Evolutionary conservation across 2,797 vertebrate species (phyloP).

Genomic region (Morus bassanus): DNA sequence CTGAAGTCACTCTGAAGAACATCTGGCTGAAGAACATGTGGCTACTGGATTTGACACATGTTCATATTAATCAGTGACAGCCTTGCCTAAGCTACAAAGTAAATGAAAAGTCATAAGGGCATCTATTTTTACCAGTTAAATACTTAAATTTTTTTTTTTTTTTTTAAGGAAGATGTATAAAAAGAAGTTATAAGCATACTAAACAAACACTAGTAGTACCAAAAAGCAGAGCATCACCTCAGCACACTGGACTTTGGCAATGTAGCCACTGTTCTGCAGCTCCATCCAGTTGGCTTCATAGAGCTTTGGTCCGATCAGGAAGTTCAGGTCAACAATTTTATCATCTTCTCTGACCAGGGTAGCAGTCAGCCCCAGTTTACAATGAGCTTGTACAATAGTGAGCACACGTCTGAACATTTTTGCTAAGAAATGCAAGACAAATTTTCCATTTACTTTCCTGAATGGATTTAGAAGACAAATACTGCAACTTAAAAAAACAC

Average conservation of each 20-base stretch:
- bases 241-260: slow-evolving; percentile 98
- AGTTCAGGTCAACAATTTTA: slow-evolving; percentile 98
- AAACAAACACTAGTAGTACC: not conserved
- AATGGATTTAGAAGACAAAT: not conserved
- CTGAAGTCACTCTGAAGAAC: not conserved
- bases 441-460: slow-evolving; percentile 26
- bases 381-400: slow-evolving; percentile 98
- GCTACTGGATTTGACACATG: not conserved
- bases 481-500: not conserved
- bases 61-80: accelerated
- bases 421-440: slow-evolving; percentile 76
- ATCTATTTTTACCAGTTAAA: not conserved
- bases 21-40: not conserved
- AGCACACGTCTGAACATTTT: slow-evolving; percentile 98
- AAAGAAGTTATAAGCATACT: not conserved
- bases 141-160: too few species aligned
- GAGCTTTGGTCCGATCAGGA: slow-evolving; percentile 95
- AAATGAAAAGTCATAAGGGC: not conserved
- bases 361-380: slow-evolving; percentile 95
- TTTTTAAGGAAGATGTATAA: too few species aligned
- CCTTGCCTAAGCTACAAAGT: not conserved
- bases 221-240: slow-evolving; percentile 81
- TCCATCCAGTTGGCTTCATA: slow-evolving; percentile 99
- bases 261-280: slow-evolving; percentile 97
- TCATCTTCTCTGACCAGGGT: slow-evolving; percentile 97